Base-by-base conservation (phyloP, 2,113 vertebrate species). In the Macquaria ambigua region DNA sequence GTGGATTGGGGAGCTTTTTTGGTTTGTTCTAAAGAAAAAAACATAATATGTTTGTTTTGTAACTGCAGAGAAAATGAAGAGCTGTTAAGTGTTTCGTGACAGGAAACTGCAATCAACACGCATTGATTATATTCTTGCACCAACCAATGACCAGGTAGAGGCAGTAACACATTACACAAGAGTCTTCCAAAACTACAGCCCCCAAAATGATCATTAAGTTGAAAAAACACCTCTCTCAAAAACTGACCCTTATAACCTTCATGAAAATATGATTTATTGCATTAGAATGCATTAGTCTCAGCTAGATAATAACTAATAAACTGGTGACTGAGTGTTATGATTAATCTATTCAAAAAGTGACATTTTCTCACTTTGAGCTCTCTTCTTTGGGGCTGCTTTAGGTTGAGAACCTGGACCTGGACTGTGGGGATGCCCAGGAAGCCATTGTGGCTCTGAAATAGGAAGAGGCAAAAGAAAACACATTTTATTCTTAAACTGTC, bases 301-400 rank as follows among this genome's bases (percentile, higher is more conserved):
- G 16, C n/a, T 23, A 41, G 3, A 28, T 63, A 31, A 16, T 59
- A 31, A 1, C 11, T 1, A 12, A 70, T n/a, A 7, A 37, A 59
- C 39, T 59, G 6, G 21, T 1, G 20, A 8, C 15, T 3, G 0
- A 55, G 2, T 46, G 39, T 82, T 16, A 48, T 16, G 8, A 34
- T 52, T 12, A 61, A 4, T 48, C 1, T n/a, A 48, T 15, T 6
- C 10, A 53, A 53, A 15, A 69, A 23, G 4, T 5, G 2, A 21
- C 0, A 12, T 34, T 56, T 68, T 72, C 85, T 81, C 87, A 94
- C 94, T 92, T 59, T 0, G 66, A 28, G 73, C 1, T 63, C 79
- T 95, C 87, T 89, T 91, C 74, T 83, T 93, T 8, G 41, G 21
- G 50, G 0, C 78, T 2, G 23, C 14, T 82, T 79, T 89, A 48